phyloP scores from a whole-genome alignment of 2,797 vertebrate genomes.

The Gambusia yucatana region DNA sequence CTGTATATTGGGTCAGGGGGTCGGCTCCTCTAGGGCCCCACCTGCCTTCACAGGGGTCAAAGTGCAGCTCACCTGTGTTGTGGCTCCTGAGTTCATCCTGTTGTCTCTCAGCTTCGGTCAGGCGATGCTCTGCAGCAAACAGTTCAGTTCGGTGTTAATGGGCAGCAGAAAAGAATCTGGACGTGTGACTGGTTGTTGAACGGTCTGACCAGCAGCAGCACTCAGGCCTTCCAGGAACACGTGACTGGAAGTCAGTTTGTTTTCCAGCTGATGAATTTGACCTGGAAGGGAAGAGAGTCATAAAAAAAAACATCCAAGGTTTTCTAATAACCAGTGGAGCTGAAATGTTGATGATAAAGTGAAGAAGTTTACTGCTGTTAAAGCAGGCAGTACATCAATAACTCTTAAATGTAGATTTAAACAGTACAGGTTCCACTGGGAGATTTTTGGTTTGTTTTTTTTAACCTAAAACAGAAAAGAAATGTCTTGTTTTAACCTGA shows the following conservation, averaged over 20 bases:
- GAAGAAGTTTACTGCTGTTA: not conserved
- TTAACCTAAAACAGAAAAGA: too few relatives aligned
- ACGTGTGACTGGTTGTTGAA: not conserved
- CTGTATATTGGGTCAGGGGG: not conserved
- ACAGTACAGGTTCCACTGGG: too few relatives aligned
- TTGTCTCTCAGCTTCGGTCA: not conserved
- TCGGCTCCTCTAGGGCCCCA: not conserved
- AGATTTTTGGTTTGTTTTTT: too few relatives aligned
- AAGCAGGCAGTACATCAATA: not conserved
- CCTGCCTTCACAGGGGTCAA: not conserved
- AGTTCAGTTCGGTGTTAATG: not conserved
- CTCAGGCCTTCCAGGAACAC: constrained; percentile 15
- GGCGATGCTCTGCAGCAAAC: constrained; percentile 5
- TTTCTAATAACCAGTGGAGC: not conserved
- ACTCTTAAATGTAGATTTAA: too few relatives aligned
- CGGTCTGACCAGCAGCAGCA: constrained; percentile 7
- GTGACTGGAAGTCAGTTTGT: constrained; percentile 19
- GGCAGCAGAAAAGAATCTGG: not conserved
- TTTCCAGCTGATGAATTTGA: constrained; percentile 12
- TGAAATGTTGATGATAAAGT: not conserved
- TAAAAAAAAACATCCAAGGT: not conserved
- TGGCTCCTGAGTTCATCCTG: not conserved
- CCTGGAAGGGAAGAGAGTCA: constrained; percentile 6
- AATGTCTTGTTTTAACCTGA: too few relatives aligned
- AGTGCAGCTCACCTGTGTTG: constrained; percentile 1